Evolutionary conservation across 2,797 vertebrate genomes (phyloP).

Genomic region (Takifugu rubripes): DNA sequence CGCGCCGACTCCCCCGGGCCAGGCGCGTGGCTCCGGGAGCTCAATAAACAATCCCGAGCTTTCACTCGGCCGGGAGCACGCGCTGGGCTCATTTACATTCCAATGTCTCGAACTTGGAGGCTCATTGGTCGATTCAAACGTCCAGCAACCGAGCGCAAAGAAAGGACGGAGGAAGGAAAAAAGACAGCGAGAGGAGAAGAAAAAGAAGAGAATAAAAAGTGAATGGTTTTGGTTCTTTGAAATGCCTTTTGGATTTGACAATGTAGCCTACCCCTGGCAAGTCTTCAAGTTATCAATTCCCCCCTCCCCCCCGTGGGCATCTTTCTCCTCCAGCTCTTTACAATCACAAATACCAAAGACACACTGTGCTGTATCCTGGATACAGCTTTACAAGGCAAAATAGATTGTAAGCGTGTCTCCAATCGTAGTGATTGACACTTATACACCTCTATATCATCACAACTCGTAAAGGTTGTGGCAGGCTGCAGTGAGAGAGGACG

Average conservation of each 20-base stretch:
- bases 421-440: slow-evolving; percentile 58
- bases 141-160: slow-evolving; percentile 72
- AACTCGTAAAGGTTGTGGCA: slow-evolving; percentile 38
- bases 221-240: slow-evolving; percentile 77
- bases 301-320: slow-evolving; percentile 42
- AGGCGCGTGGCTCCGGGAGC: slow-evolving; percentile 86
- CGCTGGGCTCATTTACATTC: slow-evolving; percentile 84
- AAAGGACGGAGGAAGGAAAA: slow-evolving; percentile 43
- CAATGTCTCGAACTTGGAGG: slow-evolving; percentile 79
- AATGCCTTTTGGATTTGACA: slow-evolving; percentile 79
- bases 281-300: slow-evolving; percentile 74
- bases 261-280: slow-evolving; percentile 72
- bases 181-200: slow-evolving; percentile 48
- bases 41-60: slow-evolving; percentile 86
- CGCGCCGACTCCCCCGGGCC: slow-evolving; percentile 76
- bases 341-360: slow-evolving; percentile 72
- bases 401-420: slow-evolving; percentile 62
- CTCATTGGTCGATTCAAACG: slow-evolving; percentile 82
- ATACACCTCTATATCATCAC: slow-evolving; percentile 44
- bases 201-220: slow-evolving; percentile 36
- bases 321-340: slow-evolving; percentile 69
- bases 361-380: slow-evolving; percentile 69
- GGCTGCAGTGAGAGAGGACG: slow-evolving; percentile 4
- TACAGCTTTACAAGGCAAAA: slow-evolving; percentile 61
- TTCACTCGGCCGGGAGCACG: slow-evolving; percentile 82